phyloP scores from a whole-genome alignment of 2,888 invertebrate species.

The Drosophila subsilvestris region DNA sequence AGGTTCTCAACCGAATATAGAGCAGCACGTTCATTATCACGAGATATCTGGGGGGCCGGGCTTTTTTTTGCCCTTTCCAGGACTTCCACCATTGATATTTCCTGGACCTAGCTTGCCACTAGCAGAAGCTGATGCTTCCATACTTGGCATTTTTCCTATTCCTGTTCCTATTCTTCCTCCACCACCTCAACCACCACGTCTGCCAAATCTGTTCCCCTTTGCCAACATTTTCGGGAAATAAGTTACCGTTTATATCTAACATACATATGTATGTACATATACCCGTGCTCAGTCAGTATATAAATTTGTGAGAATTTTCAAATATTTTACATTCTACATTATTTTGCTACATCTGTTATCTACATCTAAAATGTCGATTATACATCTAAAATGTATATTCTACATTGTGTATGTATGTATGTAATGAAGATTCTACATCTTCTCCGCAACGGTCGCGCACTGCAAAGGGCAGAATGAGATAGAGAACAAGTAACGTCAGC shows the following conservation, averaged over 20 bases:
- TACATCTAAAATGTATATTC: no score
- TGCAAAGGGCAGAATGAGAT: no score
- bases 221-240: slow-evolving; percentile 14
- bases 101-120: not conserved
- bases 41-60: not conserved
- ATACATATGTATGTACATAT: no score
- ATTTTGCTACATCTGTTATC: no score
- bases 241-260: not conserved
- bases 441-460: no score
- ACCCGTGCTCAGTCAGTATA: no score
- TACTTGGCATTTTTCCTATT: slow-evolving; percentile 19
- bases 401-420: no score
- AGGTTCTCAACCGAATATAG: not conserved
- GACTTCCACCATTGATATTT: not conserved
- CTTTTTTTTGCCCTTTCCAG: not conserved
- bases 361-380: no score
- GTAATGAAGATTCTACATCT: no score
- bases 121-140: slow-evolving; percentile 5
- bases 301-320: no score
- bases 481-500: no score
- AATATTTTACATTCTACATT: no score
- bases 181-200: not conserved
- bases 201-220: slow-evolving; percentile 1
- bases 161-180: slow-evolving; percentile 2
- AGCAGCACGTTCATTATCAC: slow-evolving; percentile 19